These are phyloP conservation scores for Lasioglossum oenotherae DNA, from an alignment of 2,888 invertebrate genomes.

Conservation along the genomic window DNA sequence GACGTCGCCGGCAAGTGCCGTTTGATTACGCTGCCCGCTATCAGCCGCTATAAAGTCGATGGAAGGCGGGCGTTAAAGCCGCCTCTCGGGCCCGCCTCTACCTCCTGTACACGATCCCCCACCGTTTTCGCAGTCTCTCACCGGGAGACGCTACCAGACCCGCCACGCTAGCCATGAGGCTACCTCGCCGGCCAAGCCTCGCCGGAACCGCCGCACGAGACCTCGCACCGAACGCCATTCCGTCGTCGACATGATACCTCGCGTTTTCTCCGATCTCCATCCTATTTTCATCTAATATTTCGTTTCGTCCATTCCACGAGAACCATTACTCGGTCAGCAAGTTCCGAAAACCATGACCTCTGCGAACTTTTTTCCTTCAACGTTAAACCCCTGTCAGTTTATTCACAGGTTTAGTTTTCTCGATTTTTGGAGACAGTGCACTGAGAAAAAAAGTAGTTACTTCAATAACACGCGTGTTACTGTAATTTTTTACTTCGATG, in stretches of 20 bases:
- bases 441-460: too few species aligned
- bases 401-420: not conserved
- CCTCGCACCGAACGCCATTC: constrained; percentile 65
- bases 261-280: not conserved
- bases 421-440: not conserved
- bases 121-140: constrained; percentile 65
- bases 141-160: constrained; percentile 70
- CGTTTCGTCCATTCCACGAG: too few species aligned
- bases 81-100: constrained; percentile 83
- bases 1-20: constrained; percentile 74
- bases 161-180: constrained; percentile 68
- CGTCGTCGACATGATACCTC: not conserved
- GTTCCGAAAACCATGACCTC: not conserved
- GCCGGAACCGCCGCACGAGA: constrained; percentile 49
- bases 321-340: not conserved
- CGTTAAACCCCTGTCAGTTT: not conserved
- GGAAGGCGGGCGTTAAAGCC: constrained; percentile 83
- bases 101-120: constrained; percentile 73
- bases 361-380: not conserved
- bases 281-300: not conserved
- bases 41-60: constrained; percentile 80
- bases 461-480: too few species aligned
- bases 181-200: constrained; percentile 50
- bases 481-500: too few species aligned
- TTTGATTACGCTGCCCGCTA: constrained; percentile 81